phyloP scores from a whole-genome alignment of 2,797 vertebrate genomes.

The Eleutherodactylus coqui region DNA sequence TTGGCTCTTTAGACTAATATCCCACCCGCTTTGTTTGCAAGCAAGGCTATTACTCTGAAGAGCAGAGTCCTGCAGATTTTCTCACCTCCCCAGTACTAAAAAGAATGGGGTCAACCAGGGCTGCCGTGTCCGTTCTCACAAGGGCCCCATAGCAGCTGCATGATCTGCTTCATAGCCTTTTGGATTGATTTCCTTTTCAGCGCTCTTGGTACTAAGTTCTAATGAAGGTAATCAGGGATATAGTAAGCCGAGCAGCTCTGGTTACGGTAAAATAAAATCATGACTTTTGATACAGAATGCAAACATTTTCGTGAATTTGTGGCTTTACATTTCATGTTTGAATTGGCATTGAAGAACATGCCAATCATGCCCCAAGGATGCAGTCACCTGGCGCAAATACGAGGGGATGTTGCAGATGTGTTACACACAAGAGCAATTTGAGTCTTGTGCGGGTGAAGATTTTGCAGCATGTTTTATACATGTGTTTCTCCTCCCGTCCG shows the following conservation, averaged over 20 bases:
- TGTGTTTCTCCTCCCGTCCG: constrained; percentile 47
- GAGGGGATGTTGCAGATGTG: constrained; percentile 9
- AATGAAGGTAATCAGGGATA: neutral
- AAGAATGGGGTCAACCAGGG: no score
- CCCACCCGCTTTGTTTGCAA: no score
- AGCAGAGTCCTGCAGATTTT: no score
- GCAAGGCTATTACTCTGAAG: no score
- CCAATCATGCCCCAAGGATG: neutral
- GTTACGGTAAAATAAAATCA: neutral
- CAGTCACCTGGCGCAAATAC: constrained; percentile 19
- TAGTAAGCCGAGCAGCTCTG: neutral
- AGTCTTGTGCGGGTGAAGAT: constrained; percentile 43
- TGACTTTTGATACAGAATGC: neutral
- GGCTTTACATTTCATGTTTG: neutral
- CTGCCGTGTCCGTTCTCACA: neutral
- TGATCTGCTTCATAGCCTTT: neutral
- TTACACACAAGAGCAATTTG: constrained; percentile 20
- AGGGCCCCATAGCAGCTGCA: neutral
- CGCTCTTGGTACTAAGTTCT: neutral
- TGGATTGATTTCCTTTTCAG: no score
- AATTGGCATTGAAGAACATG: neutral
- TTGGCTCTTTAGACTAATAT: no score
- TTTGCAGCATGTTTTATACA: constrained; percentile 44
- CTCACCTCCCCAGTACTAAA: no score
- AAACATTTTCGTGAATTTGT: neutral